These are phyloP conservation scores for Perdita meconis DNA, from an alignment of 2,888 invertebrate species.

Conservation along the genomic window DNA sequence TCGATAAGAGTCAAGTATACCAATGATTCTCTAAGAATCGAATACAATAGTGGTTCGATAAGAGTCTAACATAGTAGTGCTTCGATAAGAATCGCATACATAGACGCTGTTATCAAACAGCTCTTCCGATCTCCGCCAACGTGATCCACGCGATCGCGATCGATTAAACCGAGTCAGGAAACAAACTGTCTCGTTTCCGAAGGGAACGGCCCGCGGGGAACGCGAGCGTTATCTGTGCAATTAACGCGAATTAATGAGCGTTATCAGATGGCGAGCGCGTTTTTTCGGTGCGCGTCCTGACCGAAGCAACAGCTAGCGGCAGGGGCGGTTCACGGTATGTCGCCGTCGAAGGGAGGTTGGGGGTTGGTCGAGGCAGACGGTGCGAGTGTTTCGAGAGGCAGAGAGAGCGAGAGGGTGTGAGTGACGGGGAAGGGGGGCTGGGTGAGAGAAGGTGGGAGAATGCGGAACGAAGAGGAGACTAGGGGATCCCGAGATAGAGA, in stretches of 20 bases:
- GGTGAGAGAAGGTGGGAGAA: slow-evolving; percentile 28
- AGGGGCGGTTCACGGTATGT: slow-evolving; percentile 57
- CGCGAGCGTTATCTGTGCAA: neutral
- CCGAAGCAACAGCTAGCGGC: slow-evolving; percentile 74
- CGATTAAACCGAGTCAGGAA: slow-evolving; percentile 6
- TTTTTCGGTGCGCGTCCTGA: slow-evolving; percentile 24
- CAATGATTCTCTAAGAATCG: too few relatives aligned
- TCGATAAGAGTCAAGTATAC: too few relatives aligned
- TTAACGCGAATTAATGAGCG: slow-evolving; percentile 55
- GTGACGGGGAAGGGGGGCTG: slow-evolving; percentile 4
- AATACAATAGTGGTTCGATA: too few relatives aligned
- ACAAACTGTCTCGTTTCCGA: neutral
- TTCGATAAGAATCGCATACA: too few relatives aligned
- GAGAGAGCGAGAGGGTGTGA: neutral
- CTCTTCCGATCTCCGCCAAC: too few relatives aligned
- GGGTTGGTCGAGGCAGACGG: slow-evolving; percentile 14
- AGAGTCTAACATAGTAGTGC: too few relatives aligned
- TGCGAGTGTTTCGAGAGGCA: neutral
- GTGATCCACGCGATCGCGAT: too few relatives aligned
- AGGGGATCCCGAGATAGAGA: slow-evolving; percentile 1
- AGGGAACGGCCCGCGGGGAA: too few relatives aligned
- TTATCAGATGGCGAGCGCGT: slow-evolving; percentile 52
- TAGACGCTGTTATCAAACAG: too few relatives aligned
- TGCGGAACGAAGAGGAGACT: slow-evolving; percentile 1
- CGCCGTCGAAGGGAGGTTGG: slow-evolving; percentile 15